These are phyloP conservation scores for Hirtodrosophila duncani DNA, from an alignment of 2,888 invertebrate species.

Conservation along the genomic window DNA sequence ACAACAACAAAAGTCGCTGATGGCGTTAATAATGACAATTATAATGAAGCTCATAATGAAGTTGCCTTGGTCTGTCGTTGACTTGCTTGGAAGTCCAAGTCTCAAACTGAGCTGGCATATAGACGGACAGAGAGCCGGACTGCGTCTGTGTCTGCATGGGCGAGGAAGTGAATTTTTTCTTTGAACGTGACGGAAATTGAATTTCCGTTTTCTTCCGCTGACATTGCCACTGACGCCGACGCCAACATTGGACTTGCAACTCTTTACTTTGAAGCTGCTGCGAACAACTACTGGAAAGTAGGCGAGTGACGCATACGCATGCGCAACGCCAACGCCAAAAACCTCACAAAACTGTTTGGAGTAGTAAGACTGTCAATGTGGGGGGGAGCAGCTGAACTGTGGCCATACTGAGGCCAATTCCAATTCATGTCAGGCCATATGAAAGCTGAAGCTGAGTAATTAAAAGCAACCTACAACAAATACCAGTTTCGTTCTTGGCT, in stretches of 20 bases:
- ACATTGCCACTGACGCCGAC: slow-evolving; percentile 49
- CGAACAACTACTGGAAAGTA: slow-evolving; percentile 10
- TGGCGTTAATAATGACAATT: slow-evolving; percentile 51
- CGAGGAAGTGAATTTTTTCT: slow-evolving; percentile 36
- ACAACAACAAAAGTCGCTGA: slow-evolving; percentile 22
- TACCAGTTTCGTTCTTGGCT: slow-evolving; percentile 34
- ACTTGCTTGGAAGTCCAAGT: not conserved
- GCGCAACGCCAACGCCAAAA: slow-evolving; percentile 8
- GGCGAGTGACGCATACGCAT: slow-evolving; percentile 35
- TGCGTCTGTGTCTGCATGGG: slow-evolving; percentile 5
- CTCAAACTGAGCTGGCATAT: slow-evolving; percentile 28
- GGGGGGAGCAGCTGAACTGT: slow-evolving; percentile 1
- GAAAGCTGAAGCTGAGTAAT: slow-evolving; percentile 29
- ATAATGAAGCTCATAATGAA: slow-evolving; percentile 44
- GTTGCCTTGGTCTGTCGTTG: slow-evolving; percentile 17
- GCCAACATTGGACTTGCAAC: not conserved
- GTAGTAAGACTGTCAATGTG: not conserved
- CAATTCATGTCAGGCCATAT: slow-evolving; percentile 21
- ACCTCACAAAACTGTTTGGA: not conserved
- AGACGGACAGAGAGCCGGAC: slow-evolving; percentile 26
- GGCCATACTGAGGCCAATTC: not conserved
- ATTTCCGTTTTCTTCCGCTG: slow-evolving; percentile 54
- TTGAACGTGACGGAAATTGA: slow-evolving; percentile 67
- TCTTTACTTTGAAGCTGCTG: not conserved
- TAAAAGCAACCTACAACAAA: slow-evolving; percentile 45